These are phyloP conservation scores for Harmothoe impar DNA, from an alignment of 2,888 invertebrate species.

Conservation along the genomic window DNA sequence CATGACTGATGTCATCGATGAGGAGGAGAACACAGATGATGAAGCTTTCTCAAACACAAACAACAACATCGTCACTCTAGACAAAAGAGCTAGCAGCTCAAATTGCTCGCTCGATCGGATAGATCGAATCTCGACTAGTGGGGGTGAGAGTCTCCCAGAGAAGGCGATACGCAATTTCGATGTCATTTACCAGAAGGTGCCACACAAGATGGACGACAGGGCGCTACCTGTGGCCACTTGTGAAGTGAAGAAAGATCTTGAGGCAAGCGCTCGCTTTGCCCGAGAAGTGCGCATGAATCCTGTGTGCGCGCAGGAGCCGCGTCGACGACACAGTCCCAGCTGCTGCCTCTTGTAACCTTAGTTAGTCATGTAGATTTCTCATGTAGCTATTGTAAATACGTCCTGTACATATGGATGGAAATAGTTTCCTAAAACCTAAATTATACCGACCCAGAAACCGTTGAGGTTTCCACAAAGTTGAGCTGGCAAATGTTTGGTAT, in stretches of 20 bases:
- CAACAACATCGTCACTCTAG: background rate
- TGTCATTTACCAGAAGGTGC: conserved; percentile 62
- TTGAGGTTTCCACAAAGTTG: background rate
- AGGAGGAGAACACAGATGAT: conserved; percentile 36
- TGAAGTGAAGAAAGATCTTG: conserved; percentile 58
- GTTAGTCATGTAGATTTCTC: background rate
- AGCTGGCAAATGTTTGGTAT: background rate
- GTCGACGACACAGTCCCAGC: conserved; percentile 32
- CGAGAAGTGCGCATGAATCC: conserved; percentile 36
- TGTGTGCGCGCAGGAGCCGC: background rate
- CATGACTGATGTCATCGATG: background rate
- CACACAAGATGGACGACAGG: conserved; percentile 58
- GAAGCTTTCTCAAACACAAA: conserved; percentile 45
- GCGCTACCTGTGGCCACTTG: conserved; percentile 65
- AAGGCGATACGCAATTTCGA: conserved; percentile 67
- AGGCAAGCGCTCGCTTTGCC: conserved; percentile 43
- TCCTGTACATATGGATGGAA: background rate
- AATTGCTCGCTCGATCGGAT: conserved; percentile 63
- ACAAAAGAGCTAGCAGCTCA: conserved; percentile 12
- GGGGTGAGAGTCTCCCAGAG: conserved; percentile 51
- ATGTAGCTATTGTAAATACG: background rate
- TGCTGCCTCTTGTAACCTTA: conserved; percentile 43
- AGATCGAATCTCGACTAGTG: conserved; percentile 65
- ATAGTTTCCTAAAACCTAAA: conserved; percentile 19
- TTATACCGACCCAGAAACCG: background rate